These are phyloP conservation scores for Trypoxylus dichotomus DNA, from an alignment of 1,140 invertebrate species.

Conservation along the genomic window DNA sequence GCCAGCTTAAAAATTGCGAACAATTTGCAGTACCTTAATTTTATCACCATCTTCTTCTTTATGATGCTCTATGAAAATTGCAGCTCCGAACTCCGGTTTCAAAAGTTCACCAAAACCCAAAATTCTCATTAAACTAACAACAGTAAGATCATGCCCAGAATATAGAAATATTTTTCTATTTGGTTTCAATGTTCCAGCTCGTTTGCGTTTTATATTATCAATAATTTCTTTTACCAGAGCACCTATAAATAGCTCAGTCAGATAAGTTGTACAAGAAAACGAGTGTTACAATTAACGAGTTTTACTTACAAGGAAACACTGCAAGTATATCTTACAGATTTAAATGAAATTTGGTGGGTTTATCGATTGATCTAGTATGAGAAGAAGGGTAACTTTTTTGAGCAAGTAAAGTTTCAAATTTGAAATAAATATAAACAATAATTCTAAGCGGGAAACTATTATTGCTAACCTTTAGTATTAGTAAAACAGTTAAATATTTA, in stretches of 20 bases:
- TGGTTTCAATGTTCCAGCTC: slow-evolving; percentile 42
- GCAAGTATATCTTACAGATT: too few species aligned
- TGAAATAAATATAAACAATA: too few species aligned
- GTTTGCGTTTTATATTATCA: slow-evolving; percentile 48
- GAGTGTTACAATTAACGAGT: too few species aligned
- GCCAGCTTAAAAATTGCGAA: too few species aligned
- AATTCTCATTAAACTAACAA: slow-evolving; percentile 70
- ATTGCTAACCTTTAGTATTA: too few species aligned
- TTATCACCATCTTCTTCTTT: slow-evolving; percentile 55
- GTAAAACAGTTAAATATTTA: too few species aligned
- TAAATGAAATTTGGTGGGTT: too few species aligned
- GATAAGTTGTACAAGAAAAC: background rate
- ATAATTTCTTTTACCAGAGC: slow-evolving; percentile 55
- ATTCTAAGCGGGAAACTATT: too few species aligned
- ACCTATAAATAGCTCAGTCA: slow-evolving; percentile 50
- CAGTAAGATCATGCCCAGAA: slow-evolving; percentile 72
- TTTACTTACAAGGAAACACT: too few species aligned
- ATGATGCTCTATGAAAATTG: slow-evolving; percentile 68
- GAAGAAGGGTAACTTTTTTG: too few species aligned
- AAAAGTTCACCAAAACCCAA: slow-evolving; percentile 66
- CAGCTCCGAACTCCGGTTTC: slow-evolving; percentile 71
- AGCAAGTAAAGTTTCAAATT: too few species aligned
- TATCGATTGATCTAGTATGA: too few species aligned
- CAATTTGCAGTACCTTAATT: slow-evolving; percentile 60
- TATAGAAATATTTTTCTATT: slow-evolving; percentile 63